These are phyloP conservation scores for Aphelenchoides besseyi DNA, from an alignment of 1,140 invertebrate species.

Conservation along the genomic window DNA sequence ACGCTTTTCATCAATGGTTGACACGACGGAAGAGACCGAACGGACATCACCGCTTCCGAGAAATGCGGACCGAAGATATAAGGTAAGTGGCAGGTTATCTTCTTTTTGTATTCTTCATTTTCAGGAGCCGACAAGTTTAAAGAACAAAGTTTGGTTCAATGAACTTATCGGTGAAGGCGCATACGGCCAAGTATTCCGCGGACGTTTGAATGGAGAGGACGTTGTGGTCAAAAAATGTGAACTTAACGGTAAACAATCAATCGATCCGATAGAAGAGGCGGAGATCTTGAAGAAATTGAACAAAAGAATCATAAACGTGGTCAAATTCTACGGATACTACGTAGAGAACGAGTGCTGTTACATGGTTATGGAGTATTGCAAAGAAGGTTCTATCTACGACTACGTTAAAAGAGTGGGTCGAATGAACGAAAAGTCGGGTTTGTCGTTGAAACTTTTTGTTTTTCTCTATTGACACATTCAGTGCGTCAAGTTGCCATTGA, in stretches of 20 bases:
- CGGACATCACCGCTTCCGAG: too few relatives aligned
- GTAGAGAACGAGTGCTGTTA: neutral
- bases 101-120: too few relatives aligned
- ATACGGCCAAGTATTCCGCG: neutral
- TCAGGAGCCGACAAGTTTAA: too few relatives aligned
- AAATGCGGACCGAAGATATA: too few relatives aligned
- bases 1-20: too few relatives aligned
- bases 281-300: neutral
- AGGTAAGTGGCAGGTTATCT: too few relatives aligned
- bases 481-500: neutral
- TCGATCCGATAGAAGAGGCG: neutral
- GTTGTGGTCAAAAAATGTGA: neutral
- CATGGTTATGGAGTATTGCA: constrained; percentile 11
- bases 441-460: neutral
- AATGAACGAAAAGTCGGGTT: neutral
- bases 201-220: neutral
- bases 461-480: neutral
- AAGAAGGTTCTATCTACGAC: constrained; percentile 9
- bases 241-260: neutral
- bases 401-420: neutral
- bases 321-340: neutral
- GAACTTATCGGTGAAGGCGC: neutral
- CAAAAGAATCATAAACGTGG: neutral
- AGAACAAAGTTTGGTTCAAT: too few relatives aligned
- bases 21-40: too few relatives aligned